Evolutionary conservation across 2,888 invertebrate species (phyloP).

Genomic region (Mesorhabditis belari): DNA sequence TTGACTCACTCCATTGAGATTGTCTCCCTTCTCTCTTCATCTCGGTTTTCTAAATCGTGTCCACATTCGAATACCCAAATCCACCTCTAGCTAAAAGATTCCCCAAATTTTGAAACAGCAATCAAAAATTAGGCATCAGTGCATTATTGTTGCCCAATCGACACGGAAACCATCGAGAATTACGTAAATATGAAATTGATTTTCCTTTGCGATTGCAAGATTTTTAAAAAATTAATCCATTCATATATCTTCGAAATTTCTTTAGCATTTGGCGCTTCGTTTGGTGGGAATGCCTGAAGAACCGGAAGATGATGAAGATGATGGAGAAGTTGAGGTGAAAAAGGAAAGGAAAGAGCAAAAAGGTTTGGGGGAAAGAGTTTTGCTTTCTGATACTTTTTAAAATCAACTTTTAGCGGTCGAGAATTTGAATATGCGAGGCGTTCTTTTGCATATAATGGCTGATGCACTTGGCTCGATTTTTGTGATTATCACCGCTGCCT

Average conservation of each 20-base stretch:
- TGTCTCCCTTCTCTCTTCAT: too few relatives aligned
- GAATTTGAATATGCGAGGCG: slow-evolving; percentile 98
- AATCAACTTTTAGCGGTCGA: slow-evolving; percentile 58
- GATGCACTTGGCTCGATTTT: slow-evolving; percentile 92
- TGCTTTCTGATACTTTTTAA: slow-evolving; percentile 4
- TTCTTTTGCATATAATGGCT: slow-evolving; percentile 92
- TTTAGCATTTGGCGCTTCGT: slow-evolving; percentile 11
- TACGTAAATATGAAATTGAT: too few relatives aligned
- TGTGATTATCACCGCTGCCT: slow-evolving; percentile 75
- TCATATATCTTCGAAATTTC: background rate
- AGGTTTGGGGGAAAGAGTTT: slow-evolving; percentile 4
- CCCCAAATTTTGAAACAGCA: too few relatives aligned
- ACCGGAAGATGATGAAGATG: slow-evolving; percentile 7
- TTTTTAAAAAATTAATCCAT: background rate
- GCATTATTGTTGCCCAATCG: too few relatives aligned
- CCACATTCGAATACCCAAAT: too few relatives aligned
- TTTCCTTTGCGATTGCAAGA: too few relatives aligned
- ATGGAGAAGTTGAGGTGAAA: slow-evolving; percentile 6
- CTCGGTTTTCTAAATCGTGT: too few relatives aligned
- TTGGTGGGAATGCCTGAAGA: slow-evolving; percentile 4
- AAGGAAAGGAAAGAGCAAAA: slow-evolving; percentile 5
- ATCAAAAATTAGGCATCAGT: too few relatives aligned
- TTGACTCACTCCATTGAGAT: too few relatives aligned
- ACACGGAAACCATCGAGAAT: too few relatives aligned
- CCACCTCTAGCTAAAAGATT: too few relatives aligned